A percentile compares a stretch with the other conserved stretches of the same genome.
phyloP scores from a whole-genome alignment of 1,140 invertebrate species.

The Ceratitis capitata region DNA sequence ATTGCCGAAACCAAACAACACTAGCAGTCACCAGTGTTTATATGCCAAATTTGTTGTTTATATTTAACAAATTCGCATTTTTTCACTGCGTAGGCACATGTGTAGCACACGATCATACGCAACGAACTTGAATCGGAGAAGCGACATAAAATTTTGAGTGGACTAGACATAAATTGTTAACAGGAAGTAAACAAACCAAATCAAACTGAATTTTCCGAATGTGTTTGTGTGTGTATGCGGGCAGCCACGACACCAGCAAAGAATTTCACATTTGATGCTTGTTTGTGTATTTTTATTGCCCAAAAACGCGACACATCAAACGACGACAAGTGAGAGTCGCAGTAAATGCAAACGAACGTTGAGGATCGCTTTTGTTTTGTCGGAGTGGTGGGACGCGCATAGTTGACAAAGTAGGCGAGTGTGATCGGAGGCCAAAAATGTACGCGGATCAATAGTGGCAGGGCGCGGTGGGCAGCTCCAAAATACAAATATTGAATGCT shows the following conservation, averaged over 20 bases:
- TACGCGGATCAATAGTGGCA: neutral
- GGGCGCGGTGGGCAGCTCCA: neutral
- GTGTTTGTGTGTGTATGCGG: neutral
- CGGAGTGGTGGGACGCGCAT: neutral
- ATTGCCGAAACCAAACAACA: no score
- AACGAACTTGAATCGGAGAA: neutral
- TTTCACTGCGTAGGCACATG: neutral
- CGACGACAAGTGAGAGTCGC: neutral
- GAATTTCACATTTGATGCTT: neutral
- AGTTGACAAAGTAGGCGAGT: neutral
- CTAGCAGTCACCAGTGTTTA: no score
- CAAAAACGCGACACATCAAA: neutral
- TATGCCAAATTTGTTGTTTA: no score
- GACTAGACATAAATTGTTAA: neutral
- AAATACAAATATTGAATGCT: neutral
- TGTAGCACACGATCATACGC: neutral
- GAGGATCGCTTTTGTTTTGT: neutral
- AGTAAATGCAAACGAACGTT: neutral
- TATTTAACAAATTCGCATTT: no score
- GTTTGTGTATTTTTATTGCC: neutral
- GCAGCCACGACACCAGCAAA: neutral
- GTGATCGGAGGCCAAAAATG: neutral
- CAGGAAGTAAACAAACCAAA: conserved; percentile 4
- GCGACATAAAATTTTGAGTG: conserved; percentile 2
- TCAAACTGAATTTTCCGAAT: neutral